phyloP scores from a whole-genome alignment of 2,113 vertebrate species.

The Nycticryphes semicollaris region DNA sequence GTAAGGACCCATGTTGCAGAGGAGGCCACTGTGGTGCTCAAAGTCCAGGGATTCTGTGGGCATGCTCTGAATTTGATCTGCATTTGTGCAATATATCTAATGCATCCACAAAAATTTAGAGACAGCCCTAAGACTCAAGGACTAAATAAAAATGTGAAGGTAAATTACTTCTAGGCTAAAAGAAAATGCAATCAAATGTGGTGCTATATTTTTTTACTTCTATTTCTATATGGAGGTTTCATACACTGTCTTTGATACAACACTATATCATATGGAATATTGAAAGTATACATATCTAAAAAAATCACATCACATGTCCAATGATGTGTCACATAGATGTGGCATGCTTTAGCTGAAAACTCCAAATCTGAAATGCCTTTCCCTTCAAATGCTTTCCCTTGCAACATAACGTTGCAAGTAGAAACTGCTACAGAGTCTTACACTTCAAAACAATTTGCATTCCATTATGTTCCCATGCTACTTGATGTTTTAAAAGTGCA shows the following conservation, averaged over 20 bases:
- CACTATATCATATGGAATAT: neutral
- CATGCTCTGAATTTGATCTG: neutral
- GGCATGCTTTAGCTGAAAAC: neutral
- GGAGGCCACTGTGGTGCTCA: neutral
- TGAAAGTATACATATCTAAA: neutral
- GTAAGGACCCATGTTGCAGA: neutral
- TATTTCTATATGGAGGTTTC: neutral
- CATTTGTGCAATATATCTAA: neutral
- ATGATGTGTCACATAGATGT: neutral
- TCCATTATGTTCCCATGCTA: neutral
- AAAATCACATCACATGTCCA: neutral
- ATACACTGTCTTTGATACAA: neutral
- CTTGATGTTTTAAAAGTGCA: constrained; percentile 15
- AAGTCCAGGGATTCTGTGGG: neutral
- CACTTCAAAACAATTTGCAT: neutral
- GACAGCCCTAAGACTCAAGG: neutral
- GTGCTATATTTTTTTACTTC: neutral
- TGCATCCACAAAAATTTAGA: neutral
- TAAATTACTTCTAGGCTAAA: neutral
- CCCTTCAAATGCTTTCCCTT: neutral
- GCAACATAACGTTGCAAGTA: neutral
- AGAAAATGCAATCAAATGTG: neutral
- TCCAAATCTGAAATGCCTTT: neutral
- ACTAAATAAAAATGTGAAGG: neutral
- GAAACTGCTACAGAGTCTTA: neutral